Evolutionary conservation across 2,113 vertebrate species (phyloP).

Genomic region (Mobula birostris): DNA sequence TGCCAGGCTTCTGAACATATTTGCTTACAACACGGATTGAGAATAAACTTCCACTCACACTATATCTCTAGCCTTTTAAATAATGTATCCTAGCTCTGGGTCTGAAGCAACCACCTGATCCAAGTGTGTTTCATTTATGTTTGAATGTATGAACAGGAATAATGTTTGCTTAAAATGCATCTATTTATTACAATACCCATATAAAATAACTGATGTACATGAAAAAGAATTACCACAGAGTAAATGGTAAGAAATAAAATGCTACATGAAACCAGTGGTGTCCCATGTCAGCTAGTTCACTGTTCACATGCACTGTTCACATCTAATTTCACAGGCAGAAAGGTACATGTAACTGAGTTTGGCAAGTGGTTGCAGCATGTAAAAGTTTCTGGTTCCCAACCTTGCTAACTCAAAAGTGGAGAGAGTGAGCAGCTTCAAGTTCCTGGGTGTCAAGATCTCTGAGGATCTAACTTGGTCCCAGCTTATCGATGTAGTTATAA

Average conservation of each 20-base stretch:
- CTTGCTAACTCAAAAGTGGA: not conserved
- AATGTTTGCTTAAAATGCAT: not conserved
- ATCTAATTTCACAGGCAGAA: not conserved
- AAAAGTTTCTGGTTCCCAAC: not conserved
- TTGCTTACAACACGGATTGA: not conserved
- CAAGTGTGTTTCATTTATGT: not conserved
- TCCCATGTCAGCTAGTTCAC: not conserved
- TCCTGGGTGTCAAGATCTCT: too few species aligned
- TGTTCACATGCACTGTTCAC: not conserved
- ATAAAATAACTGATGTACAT: not conserved
- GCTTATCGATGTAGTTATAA: too few species aligned
- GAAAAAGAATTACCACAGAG: not conserved
- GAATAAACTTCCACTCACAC: not conserved
- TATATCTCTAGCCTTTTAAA: not conserved
- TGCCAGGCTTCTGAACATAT: not conserved
- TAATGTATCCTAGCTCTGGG: not conserved
- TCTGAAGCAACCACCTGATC: not conserved
- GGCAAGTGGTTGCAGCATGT: not conserved
- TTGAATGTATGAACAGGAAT: not conserved
- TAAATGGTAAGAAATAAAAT: not conserved
- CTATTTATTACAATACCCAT: not conserved
- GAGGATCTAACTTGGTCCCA: too few species aligned
- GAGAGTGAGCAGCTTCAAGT: too few species aligned
- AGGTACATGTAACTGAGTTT: not conserved
- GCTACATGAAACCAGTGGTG: not conserved